A percentile compares a stretch with the other conserved stretches of the same genome.
phyloP scores from a whole-genome alignment of 2,113 vertebrate genomes.

The Cheirogaleus medius region DNA sequence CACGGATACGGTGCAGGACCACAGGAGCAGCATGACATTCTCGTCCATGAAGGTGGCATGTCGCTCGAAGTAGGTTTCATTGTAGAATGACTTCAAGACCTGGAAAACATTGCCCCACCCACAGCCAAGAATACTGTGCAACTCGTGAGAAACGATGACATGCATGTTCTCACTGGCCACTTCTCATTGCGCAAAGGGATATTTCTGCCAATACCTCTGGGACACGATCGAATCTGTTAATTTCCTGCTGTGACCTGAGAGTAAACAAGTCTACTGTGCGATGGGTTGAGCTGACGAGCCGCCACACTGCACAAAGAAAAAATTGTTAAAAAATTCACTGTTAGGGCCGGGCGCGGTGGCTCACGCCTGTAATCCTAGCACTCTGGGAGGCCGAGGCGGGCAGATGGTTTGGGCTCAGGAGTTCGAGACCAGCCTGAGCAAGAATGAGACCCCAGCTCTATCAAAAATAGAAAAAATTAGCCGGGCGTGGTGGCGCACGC shows the following conservation, averaged over 20 bases:
- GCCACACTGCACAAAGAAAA: not conserved
- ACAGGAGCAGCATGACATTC: constrained; percentile 84
- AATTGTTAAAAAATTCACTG: not conserved
- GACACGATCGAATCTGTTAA: rapidly evolving
- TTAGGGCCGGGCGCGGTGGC: not conserved
- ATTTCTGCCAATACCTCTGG: rapidly evolving
- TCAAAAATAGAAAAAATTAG: too few relatives aligned
- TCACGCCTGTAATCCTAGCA: too few relatives aligned
- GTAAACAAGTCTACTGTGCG: not conserved
- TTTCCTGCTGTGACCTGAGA: not conserved
- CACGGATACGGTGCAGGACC: constrained; percentile 93
- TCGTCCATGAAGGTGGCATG: constrained; percentile 57
- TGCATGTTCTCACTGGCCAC: not conserved
- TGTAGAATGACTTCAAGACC: constrained; percentile 92
- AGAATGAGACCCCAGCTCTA: too few relatives aligned
- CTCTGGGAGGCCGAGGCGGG: too few relatives aligned
- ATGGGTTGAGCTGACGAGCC: not conserved
- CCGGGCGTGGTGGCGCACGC: too few relatives aligned
- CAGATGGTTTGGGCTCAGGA: too few relatives aligned
- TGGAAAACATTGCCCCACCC: constrained; percentile 66
- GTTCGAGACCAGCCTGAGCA: too few relatives aligned
- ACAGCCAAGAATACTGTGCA: rapidly evolving
- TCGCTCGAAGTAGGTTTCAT: constrained; percentile 85
- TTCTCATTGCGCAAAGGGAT: too few relatives aligned
- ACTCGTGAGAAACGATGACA: rapidly evolving